phyloP scores from a whole-genome alignment of 2,797 vertebrate species.

The Glossophaga mutica region DNA sequence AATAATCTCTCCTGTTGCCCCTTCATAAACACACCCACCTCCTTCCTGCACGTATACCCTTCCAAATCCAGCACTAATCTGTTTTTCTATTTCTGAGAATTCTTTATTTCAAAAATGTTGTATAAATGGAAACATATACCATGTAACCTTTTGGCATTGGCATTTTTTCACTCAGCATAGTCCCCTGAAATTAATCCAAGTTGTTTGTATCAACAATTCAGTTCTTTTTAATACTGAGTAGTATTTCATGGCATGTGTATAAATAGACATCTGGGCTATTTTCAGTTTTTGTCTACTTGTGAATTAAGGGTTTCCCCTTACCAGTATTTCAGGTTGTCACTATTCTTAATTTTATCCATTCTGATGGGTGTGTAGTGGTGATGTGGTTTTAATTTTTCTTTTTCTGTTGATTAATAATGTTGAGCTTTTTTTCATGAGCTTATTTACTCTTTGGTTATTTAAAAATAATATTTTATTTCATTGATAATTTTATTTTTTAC shows the following conservation, averaged over 20 bases:
- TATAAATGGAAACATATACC: no score
- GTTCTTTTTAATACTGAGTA: no score
- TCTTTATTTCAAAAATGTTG: not conserved
- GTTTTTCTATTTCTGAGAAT: not conserved
- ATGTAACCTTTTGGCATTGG: no score
- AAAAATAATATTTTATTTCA: not conserved
- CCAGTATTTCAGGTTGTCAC: not conserved
- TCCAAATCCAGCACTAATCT: not conserved
- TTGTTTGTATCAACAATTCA: no score
- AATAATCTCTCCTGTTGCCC: not conserved
- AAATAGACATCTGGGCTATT: not conserved
- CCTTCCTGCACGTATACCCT: no score
- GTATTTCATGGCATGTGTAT: not conserved
- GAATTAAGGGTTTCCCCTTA: not conserved
- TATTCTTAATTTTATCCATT: not conserved
- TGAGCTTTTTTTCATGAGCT: not conserved
- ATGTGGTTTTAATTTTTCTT: not conserved
- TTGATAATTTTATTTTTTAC: not conserved
- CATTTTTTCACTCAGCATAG: no score
- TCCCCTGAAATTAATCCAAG: no score
- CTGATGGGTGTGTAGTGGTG: not conserved
- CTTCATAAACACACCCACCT: not conserved
- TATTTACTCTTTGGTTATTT: not conserved
- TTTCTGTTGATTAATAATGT: not conserved
- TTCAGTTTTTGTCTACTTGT: not conserved